phyloP scores from a whole-genome alignment of 2,888 invertebrate genomes.

The Agrypnus murinus region DNA sequence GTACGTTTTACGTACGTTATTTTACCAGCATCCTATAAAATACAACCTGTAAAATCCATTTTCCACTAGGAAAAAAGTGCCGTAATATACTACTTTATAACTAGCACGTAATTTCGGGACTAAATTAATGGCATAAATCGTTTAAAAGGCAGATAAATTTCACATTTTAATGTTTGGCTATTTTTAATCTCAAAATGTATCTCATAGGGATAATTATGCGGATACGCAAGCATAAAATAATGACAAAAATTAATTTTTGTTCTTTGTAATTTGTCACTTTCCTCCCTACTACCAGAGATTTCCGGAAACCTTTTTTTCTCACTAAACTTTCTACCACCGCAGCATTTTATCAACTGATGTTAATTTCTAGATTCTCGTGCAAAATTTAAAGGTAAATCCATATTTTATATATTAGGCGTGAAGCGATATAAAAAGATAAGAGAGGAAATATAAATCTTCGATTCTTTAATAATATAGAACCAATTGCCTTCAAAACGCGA shows the following conservation, averaged over 20 bases:
- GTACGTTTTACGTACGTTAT: too few species aligned
- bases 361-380: too few species aligned
- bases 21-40: too few species aligned
- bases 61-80: too few species aligned
- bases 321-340: too few species aligned
- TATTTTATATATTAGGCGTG: background rate
- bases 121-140: too few species aligned
- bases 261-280: background rate
- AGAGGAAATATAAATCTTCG: constrained; percentile 27
- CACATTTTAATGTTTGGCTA: background rate
- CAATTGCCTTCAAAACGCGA: constrained; percentile 25
- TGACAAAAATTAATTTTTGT: constrained; percentile 7
- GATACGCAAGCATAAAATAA: background rate
- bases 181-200: constrained; percentile 21
- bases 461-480: constrained; percentile 35
- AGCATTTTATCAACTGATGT: too few species aligned
- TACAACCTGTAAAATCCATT: too few species aligned
- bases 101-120: too few species aligned
- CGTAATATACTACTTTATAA: too few species aligned
- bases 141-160: too few species aligned
- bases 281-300: background rate
- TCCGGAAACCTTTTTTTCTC: background rate
- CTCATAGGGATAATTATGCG: constrained; percentile 7
- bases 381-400: background rate
- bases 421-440: background rate